Evolutionary conservation across 2,888 invertebrate genomes (phyloP), one percentile per base, ranked within the genome.

Genomic region (Neuroscelio doddi): DNA sequence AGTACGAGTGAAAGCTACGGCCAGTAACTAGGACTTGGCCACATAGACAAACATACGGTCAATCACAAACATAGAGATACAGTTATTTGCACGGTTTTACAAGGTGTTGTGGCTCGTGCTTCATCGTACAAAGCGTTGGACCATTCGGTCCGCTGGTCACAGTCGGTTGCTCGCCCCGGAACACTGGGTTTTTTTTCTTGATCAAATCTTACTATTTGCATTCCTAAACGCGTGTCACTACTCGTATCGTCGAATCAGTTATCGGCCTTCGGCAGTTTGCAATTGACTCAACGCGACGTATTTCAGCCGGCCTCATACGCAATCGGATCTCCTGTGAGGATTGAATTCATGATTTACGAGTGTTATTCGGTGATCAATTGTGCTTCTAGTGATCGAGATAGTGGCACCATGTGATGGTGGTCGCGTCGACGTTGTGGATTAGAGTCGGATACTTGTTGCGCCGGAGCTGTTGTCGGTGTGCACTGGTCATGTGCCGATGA

Each of bases 21-120:
- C 1, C 3, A 5, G 30, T 10, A 3, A 30, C 21, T 2, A 21
- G 21, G 21, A 30, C 30, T 3, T 30, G 9, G 30, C 9, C 10
- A 5, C 30, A 9, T 30, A 30, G 30, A 30, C 30, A 10, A 51
- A 30, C 51, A 51, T 41, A 51, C 51, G 41, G 51, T 24, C 50
- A 34, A 12, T 30, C 9, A 9, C 30, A 10, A 5, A 5, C 5
- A 21, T 21, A 21, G 51, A 29, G 10, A 29, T 50, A 50, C 50
- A 46, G 46, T 46, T 46, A 46, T 10, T 5, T 9, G 30, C 16
- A 10, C 42, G 21, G 24, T 8, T 45, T 29, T 30, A 9, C 45
- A 9, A 45, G 45, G 45, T 45, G 45, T 29, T n/a, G n/a, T 29
- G 29, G 29, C 29, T 17, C 24, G 17, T 21, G 39, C 17, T 3